Percentiles rank a stretch among this genome's conserved stretches.
Conservation (phyloP, 2,888 invertebrate genomes). For the Cephus rjabovi region DNA sequence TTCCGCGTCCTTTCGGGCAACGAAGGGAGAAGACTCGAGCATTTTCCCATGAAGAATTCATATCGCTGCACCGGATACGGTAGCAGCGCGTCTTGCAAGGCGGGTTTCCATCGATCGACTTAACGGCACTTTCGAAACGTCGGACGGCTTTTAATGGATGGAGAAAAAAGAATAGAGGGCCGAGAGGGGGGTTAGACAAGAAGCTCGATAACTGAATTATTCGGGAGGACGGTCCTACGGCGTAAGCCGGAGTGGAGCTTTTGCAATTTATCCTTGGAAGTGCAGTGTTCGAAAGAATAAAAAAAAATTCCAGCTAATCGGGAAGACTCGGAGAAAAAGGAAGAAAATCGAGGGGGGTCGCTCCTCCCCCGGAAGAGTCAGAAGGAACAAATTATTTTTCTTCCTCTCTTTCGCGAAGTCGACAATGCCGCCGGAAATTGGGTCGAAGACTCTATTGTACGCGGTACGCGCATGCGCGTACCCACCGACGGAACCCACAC, state of each 20-base stretch:
- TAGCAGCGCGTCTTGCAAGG: not conserved
- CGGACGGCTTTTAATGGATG: not conserved
- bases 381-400: not conserved
- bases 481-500: not conserved
- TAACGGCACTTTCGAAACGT: not conserved
- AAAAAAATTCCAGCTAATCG: not conserved
- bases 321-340: not conserved
- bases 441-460: not conserved
- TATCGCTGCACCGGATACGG: not conserved
- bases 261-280: not conserved
- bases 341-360: not conserved
- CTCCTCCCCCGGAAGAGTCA: no score
- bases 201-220: conserved; percentile 57
- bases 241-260: not conserved
- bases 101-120: not conserved
- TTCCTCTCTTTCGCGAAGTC: not conserved
- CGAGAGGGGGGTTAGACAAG: not conserved
- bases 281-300: not conserved
- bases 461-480: not conserved
- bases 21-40: not conserved
- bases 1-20: not conserved
- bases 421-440: conserved; percentile 22
- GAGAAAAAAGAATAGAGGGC: not conserved
- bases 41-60: not conserved
- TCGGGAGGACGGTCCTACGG: conserved; percentile 32